Evolutionary conservation across 2,888 invertebrate genomes (phyloP).

Genomic region (Dexiosoma caninum): DNA sequence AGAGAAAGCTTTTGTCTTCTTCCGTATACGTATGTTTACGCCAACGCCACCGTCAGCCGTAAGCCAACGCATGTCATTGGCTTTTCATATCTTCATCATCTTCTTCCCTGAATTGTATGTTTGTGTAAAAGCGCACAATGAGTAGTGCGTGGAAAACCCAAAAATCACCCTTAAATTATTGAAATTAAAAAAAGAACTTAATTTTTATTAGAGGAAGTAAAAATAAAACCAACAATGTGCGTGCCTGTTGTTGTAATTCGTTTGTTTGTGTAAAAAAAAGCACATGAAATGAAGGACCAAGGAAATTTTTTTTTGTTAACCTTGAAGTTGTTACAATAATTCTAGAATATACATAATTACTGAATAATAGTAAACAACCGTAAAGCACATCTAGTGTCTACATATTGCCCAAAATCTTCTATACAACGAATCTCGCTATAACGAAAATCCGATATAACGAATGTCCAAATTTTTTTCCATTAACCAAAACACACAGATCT

Average conservation of each 20-base stretch:
- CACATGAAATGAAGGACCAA: background rate
- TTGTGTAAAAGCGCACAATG: background rate
- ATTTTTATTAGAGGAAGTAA: background rate
- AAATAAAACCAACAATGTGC: background rate
- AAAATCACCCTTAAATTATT: slow-evolving; percentile 44
- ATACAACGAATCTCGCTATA: too few species aligned
- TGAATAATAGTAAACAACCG: background rate
- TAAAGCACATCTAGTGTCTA: too few species aligned
- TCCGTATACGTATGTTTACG: slow-evolving; percentile 36
- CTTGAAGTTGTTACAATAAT: slow-evolving; percentile 46
- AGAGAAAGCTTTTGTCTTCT: slow-evolving; percentile 29
- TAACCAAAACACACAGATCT: too few species aligned
- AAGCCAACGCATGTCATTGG: slow-evolving; percentile 59
- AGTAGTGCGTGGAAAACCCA: background rate
- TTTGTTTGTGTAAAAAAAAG: slow-evolving; percentile 3
- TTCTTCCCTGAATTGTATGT: background rate
- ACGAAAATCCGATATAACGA: too few species aligned
- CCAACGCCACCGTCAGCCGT: background rate
- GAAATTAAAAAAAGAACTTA: background rate
- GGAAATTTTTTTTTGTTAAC: slow-evolving; percentile 37
- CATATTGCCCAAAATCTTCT: too few species aligned
- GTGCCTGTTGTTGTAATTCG: background rate
- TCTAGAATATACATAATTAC: background rate
- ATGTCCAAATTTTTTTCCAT: too few species aligned
- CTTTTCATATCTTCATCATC: slow-evolving; percentile 36